Evolutionary conservation across 2,888 invertebrate genomes (phyloP).

Genomic region (Melanotus villosus): DNA sequence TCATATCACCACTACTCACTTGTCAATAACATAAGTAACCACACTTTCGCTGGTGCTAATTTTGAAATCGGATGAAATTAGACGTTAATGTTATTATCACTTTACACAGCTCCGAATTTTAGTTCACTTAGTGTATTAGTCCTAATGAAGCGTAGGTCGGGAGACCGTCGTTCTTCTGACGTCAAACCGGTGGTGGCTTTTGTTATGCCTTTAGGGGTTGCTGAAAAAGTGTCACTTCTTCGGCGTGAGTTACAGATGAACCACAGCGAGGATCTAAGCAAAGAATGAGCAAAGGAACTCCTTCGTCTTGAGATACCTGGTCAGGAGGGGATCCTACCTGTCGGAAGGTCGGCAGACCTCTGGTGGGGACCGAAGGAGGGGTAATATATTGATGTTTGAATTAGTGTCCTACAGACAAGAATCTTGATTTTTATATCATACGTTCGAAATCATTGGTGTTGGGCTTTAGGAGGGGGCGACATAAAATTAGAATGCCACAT

Average conservation of each 20-base stretch:
- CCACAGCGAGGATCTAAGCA: constrained; percentile 58
- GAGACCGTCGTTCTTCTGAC: constrained; percentile 1
- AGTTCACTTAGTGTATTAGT: constrained; percentile 51
- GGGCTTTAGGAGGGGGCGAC: constrained; percentile 58
- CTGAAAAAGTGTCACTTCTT: constrained; percentile 42
- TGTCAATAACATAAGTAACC: constrained; percentile 56
- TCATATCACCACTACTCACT: constrained; percentile 53
- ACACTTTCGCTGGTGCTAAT: constrained; percentile 65
- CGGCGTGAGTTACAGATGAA: constrained; percentile 46
- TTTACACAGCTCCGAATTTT: constrained; percentile 54
- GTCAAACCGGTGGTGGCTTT: constrained; percentile 15
- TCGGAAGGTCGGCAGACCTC: constrained; percentile 59
- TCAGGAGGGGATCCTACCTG: constrained; percentile 64
- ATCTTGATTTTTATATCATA: constrained; percentile 63
- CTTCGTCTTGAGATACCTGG: constrained; percentile 62
- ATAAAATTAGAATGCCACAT: constrained; percentile 50
- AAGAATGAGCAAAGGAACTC: constrained; percentile 65
- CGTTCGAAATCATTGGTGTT: constrained; percentile 65
- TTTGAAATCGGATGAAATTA: constrained; percentile 60
- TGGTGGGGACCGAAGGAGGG: constrained; percentile 59
- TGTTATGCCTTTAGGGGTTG: no score
- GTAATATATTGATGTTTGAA: constrained; percentile 67
- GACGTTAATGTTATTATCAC: constrained; percentile 58
- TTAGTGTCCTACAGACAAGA: constrained; percentile 65
- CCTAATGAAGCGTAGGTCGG: constrained; percentile 43